Percentiles rank a stretch among this genome's conserved stretches.
Conservation (phyloP, 2,113 vertebrate genomes). For the Vimba vimba region DNA sequence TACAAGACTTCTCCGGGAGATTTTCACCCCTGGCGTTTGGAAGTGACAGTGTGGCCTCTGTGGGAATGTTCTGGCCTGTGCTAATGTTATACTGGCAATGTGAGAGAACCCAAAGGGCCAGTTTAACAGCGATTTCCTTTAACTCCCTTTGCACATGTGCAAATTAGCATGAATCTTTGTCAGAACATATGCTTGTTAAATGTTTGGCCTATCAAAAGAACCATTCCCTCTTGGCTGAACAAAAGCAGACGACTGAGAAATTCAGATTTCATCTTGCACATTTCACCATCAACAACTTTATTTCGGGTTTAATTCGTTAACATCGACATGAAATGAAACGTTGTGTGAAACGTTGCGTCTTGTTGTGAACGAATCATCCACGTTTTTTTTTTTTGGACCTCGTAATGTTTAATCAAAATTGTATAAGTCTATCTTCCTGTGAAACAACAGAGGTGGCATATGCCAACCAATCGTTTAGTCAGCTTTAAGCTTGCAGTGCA, state of each 20-base stretch:
- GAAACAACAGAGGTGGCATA: not conserved
- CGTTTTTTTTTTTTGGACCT: not conserved
- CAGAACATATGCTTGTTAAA: conserved; percentile 1
- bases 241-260: not conserved
- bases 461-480: not conserved
- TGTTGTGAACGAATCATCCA: too few species aligned
- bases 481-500: too few species aligned
- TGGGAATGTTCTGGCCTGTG: conserved; percentile 42
- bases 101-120: conserved; percentile 26
- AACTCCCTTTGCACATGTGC: conserved; percentile 10
- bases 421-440: not conserved
- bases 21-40: conserved; percentile 39
- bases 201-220: conserved; percentile 9
- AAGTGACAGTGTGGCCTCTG: conserved; percentile 42
- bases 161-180: conserved; percentile 21
- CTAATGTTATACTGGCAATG: conserved; percentile 8
- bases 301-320: not conserved
- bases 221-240: not conserved
- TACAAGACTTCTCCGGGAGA: conserved; percentile 44
- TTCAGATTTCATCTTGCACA: conserved; percentile 6
- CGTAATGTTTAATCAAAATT: not conserved
- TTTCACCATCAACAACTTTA: not conserved
- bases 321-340: not conserved
- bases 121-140: conserved; percentile 10
- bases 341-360: too few species aligned